Evolutionary conservation across 2,113 vertebrate genomes (phyloP), one percentile per base, ranked within the genome.

Genomic region (Pedetes capensis): DNA sequence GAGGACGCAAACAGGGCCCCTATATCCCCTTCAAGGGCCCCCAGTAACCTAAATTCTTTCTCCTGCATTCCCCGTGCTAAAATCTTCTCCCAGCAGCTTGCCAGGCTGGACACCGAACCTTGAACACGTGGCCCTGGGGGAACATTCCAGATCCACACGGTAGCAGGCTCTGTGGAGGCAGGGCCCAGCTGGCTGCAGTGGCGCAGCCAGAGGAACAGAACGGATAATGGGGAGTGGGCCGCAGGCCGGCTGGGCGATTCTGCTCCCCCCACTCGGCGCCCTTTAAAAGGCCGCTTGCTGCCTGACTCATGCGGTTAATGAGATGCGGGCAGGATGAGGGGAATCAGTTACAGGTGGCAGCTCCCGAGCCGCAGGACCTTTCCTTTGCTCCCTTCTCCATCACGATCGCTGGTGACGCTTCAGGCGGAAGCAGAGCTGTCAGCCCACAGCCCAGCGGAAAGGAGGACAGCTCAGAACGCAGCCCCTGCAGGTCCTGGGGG

Each of bases 251-350:
- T 61, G 68, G 47, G 27, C 49, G 80, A 25, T 49, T 34, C 61
- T 95, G 37, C 64, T 83, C 74, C 17, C 37, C 49, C 68, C 11
- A 57, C 20, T n/a, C 81, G 64, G 55, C 20, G n/a, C 32, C 22
- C 66, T 90, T 49, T 83, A 82, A 69, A 37, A 91, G 27, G 86
- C 37, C 39, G 49, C 53, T 87, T 68, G 47, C 59, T 39, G 3
- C 37, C 22, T 89, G 90, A 72, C 63, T 96, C 68, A 29, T 83
- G 8, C 42, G 18, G 83, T 25, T 94, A 87, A 91, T 75, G 78
- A 83, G n/a, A 74, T 55, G 23, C 85, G 37, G 49, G 34, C 49
- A 80, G 64, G 63, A 69, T 72, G 75, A 34, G 91, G 61, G 80
- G 42, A 59, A 72, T 91, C 82, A 66, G 39, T 71, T 59, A 94